phyloP scores from a whole-genome alignment of 2,113 vertebrate species.

The Ibidorhyncha struthersii region DNA sequence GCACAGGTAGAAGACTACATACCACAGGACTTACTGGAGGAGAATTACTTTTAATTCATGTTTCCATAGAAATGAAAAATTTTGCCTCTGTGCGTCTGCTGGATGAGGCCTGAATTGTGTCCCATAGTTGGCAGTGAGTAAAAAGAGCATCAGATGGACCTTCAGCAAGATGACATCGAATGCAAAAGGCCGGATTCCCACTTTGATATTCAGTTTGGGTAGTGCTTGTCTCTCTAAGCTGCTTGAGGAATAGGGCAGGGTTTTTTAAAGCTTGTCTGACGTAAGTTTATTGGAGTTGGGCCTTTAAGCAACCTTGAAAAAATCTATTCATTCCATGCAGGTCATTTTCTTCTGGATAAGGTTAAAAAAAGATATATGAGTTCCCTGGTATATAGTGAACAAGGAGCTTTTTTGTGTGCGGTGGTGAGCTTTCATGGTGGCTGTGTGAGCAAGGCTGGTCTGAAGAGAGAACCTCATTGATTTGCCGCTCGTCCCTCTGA shows the following conservation, averaged over 20 bases:
- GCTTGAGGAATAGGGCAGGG: background rate
- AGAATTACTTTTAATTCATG: background rate
- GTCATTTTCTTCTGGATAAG: constrained; percentile 10
- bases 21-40: background rate
- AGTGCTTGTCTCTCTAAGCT: background rate
- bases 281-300: background rate
- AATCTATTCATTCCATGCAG: background rate
- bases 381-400: constrained; percentile 2
- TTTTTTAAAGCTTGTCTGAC: background rate
- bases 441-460: constrained; percentile 3
- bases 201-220: background rate
- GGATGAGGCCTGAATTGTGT: background rate
- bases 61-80: background rate
- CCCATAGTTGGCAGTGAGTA: background rate
- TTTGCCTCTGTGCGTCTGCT: background rate
- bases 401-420: constrained; percentile 47
- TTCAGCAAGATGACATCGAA: background rate
- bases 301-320: background rate
- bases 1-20: background rate
- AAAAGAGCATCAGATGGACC: background rate
- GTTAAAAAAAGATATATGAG: background rate
- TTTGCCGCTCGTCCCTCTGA: background rate
- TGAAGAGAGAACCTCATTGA: constrained; percentile 31
- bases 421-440: background rate
- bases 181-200: background rate